These are phyloP conservation scores for Dallia pectoralis DNA, from an alignment of 2,797 vertebrate genomes.

Conservation along the genomic window DNA sequence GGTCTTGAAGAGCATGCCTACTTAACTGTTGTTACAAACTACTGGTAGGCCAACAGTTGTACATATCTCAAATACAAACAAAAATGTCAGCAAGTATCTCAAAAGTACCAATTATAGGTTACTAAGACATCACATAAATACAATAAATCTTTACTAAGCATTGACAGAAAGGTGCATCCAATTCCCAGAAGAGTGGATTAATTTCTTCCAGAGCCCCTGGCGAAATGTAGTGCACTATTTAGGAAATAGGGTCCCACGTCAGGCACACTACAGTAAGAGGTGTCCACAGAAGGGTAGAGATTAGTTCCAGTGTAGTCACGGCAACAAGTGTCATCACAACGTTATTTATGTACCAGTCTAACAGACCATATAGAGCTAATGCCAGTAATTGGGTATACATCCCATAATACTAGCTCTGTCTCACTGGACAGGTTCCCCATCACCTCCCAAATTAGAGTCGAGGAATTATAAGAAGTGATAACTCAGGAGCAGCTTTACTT, in stretches of 20 bases:
- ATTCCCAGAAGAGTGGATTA: neutral
- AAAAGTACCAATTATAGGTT: constrained; percentile 27
- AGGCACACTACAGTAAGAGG: constrained; percentile 5
- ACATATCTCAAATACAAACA: constrained; percentile 8
- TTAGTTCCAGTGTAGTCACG: constrained; percentile 50
- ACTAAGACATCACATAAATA: constrained; percentile 38
- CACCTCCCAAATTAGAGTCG: constrained; percentile 22
- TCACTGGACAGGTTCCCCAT: neutral
- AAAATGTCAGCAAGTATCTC: constrained; percentile 30
- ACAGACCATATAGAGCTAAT: constrained; percentile 49
- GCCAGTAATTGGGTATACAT: constrained; percentile 47
- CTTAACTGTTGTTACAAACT: constrained; percentile 29
- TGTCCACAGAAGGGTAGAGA: constrained; percentile 30
- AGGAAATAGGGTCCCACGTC: neutral
- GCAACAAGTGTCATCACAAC: constrained; percentile 35
- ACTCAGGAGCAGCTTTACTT: neutral
- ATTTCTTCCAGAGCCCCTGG: neutral
- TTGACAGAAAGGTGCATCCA: constrained; percentile 33
- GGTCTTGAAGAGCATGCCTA: constrained; percentile 48
- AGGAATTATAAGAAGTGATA: constrained; percentile 26
- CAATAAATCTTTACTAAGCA: constrained; percentile 37
- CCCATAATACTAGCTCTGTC: neutral
- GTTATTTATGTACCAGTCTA: constrained; percentile 22
- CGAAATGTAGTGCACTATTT: neutral
- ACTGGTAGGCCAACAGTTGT: neutral